Percentiles rank a stretch among this genome's conserved stretches.
Evolutionary conservation across 2,797 vertebrate species (phyloP).

Genomic region (Artibeus jamaicensis): DNA sequence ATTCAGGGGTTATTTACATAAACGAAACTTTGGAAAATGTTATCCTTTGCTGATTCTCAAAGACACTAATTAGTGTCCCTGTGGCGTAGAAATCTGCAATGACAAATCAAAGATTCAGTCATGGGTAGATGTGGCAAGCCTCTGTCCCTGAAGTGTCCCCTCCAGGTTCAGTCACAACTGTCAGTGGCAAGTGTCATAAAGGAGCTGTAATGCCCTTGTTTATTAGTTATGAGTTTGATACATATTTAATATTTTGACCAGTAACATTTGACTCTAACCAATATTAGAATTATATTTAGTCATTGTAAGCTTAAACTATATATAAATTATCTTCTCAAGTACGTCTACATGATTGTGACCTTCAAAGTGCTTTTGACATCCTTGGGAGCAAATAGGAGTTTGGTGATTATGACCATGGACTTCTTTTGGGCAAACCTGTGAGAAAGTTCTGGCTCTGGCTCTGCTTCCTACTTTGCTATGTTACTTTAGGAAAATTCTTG

Average conservation of each 20-base stretch:
- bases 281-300: not conserved
- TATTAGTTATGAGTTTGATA: not conserved
- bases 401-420: not conserved
- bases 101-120: conserved; percentile 40
- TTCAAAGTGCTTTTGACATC: not conserved
- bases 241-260: not conserved
- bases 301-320: not conserved
- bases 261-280: not conserved
- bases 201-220: not conserved
- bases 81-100: not conserved
- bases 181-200: not conserved
- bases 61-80: conserved; percentile 33
- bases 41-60: conserved; percentile 23
- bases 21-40: conserved; percentile 37
- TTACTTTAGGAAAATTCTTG: not conserved
- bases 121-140: not conserved
- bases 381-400: not conserved
- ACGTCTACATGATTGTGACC: not conserved
- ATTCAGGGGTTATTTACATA: not conserved
- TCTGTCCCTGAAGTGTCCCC: not conserved
- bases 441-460: not conserved
- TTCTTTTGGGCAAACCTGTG: not conserved
- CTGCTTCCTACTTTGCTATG: not conserved
- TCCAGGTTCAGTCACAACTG: conserved; percentile 15
- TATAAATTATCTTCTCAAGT: not conserved